Evolutionary conservation across 30 jellyfish, hydroid and myxozoan species (phyloP), one percentile per base, ranked within the genome.

Genomic region (Clytia hemisphaerica): DNA sequence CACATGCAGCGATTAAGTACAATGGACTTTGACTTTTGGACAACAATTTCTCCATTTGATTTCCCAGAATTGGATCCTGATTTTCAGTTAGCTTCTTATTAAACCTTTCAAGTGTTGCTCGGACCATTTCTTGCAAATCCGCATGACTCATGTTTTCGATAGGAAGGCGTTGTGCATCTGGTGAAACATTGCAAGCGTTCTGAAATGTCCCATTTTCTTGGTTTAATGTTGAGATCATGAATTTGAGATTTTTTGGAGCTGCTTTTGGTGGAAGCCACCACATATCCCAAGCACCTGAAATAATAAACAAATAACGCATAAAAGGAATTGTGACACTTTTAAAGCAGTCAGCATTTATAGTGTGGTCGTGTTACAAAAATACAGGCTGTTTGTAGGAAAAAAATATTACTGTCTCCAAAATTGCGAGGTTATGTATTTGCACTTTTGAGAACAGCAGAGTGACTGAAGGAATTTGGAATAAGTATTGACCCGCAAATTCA

Each of bases 261-360:
- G 60, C 19, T 2, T 46, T 27, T n/a, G 4, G 60, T 2, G 60
- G 60, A n/a, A 46, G 24, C 60, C 60, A 46, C 60, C 60, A 46
- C 60, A 46, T 46, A n/a, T 3, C 24, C 60, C 60, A 46, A 46
- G 60, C 60, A n/a, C 24, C n/a, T n/a, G n/a, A n/a, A n/a, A n/a
- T n/a, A n/a, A n/a, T n/a, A n/a, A n/a, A n/a, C n/a, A n/a, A n/a
- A n/a, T n/a, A n/a, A n/a, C n/a, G n/a, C n/a, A n/a, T n/a, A n/a
- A n/a, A n/a, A n/a, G n/a, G n/a, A n/a, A n/a, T n/a, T n/a, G n/a
- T n/a, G n/a, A n/a, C n/a, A n/a, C n/a, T n/a, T n/a, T n/a, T n/a
- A n/a, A n/a, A n/a, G n/a, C n/a, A n/a, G n/a, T n/a, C n/a, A n/a
- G n/a, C n/a, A n/a, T n/a, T n/a, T n/a, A n/a, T n/a, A n/a, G n/a